A percentile compares a stretch with the other conserved stretches of the same genome.
Conservation (phyloP, 2,797 vertebrate species). For the Gambelia wislizenii region DNA sequence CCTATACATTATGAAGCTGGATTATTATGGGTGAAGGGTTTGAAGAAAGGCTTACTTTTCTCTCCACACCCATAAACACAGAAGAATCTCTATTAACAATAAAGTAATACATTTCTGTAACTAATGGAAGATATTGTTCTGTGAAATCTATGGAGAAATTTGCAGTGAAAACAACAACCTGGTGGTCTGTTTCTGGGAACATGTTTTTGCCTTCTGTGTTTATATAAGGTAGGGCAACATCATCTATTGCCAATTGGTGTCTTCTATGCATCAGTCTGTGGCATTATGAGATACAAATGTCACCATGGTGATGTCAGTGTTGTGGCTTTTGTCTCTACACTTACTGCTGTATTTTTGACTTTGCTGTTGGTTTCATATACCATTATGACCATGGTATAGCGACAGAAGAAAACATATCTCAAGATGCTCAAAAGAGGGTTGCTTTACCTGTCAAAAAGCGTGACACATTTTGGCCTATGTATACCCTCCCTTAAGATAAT, state of each 20-base stretch:
- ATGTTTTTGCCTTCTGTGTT: not conserved
- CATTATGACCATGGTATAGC: not conserved
- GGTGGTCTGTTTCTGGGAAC: not conserved
- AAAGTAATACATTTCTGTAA: not conserved
- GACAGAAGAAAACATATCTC: too few relatives aligned
- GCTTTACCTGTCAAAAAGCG: too few relatives aligned
- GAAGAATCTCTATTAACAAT: not conserved
- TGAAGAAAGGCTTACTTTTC: not conserved
- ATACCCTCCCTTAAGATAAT: too few relatives aligned
- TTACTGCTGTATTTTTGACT: not conserved
- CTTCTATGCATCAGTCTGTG: not conserved
- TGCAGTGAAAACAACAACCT: not conserved
- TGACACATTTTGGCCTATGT: too few relatives aligned
- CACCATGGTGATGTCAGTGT: too few relatives aligned
- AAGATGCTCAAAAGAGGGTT: too few relatives aligned
- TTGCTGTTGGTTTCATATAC: not conserved
- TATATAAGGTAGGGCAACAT: not conserved
- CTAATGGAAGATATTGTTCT: not conserved
- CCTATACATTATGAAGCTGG: not conserved
- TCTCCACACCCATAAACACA: not conserved
- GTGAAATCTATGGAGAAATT: not conserved
- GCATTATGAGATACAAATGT: not conserved
- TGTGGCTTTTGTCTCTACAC: not conserved
- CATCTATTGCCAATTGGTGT: not conserved
- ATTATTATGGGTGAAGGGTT: not conserved